phyloP scores from a whole-genome alignment of 2,888 invertebrate genomes.

The Furcula furcula region DNA sequence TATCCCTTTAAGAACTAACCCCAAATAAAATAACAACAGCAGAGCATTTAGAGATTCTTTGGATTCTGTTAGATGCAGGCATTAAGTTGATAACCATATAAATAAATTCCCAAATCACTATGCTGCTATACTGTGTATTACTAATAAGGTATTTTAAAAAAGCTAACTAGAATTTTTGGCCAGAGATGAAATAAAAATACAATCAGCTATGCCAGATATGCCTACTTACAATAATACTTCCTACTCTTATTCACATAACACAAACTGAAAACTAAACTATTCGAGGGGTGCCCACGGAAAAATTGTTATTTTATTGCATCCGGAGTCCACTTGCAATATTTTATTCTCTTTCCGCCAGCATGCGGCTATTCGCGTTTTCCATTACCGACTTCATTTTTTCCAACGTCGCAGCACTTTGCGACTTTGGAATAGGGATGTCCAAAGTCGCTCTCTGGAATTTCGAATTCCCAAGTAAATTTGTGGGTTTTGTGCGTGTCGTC shows the following conservation, averaged over 20 bases:
- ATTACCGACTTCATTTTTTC: constrained; percentile 11
- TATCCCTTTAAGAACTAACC: too few relatives aligned
- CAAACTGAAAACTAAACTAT: constrained; percentile 62
- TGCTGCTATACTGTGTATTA: too few relatives aligned
- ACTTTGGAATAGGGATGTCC: constrained; percentile 19
- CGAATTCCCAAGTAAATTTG: constrained; percentile 29
- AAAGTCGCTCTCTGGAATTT: constrained; percentile 12
- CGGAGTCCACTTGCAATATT: constrained; percentile 73
- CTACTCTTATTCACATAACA: constrained; percentile 17
- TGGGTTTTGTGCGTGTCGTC: constrained; percentile 52
- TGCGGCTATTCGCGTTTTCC: constrained; percentile 18
- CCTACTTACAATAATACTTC: too few relatives aligned
- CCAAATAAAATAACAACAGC: too few relatives aligned
- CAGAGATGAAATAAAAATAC: too few relatives aligned
- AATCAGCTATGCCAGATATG: too few relatives aligned
- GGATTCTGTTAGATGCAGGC: too few relatives aligned
- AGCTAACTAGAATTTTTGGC: too few relatives aligned
- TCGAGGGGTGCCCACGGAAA: constrained; percentile 53
- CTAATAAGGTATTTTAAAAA: too few relatives aligned
- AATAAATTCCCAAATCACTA: too few relatives aligned
- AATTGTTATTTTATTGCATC: constrained; percentile 79
- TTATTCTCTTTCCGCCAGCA: constrained; percentile 57
- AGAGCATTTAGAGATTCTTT: too few relatives aligned
- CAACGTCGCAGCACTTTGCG: constrained; percentile 25
- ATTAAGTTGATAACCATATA: too few relatives aligned